These are phyloP conservation scores for Geotrupes spiniger DNA, from an alignment of 2,888 invertebrate species.

Conservation along the genomic window DNA sequence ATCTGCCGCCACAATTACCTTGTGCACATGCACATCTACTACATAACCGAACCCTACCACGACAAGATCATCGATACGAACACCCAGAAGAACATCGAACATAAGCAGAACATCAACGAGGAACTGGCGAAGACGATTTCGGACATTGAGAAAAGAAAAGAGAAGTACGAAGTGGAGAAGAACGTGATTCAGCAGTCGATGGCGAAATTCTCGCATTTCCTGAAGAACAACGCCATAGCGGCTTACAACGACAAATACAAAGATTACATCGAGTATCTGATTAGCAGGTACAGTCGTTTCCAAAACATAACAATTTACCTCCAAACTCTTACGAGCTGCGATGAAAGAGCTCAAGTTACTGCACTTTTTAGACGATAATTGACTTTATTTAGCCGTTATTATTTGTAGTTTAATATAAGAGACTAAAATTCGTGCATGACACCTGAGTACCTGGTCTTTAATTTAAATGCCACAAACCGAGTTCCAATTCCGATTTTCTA, in stretches of 20 bases:
- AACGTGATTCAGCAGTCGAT: conserved; percentile 33
- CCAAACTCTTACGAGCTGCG: no score
- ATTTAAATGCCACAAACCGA: no score
- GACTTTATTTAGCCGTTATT: no score
- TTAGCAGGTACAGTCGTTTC: conserved; percentile 40
- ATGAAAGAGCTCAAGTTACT: no score
- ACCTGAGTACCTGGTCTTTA: no score
- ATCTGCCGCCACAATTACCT: conserved; percentile 36
- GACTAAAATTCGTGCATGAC: no score
- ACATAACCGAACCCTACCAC: conserved; percentile 37
- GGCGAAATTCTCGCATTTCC: conserved; percentile 43
- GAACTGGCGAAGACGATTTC: background rate
- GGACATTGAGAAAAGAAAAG: conserved; percentile 1
- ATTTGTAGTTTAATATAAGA: no score
- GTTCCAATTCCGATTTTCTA: no score
- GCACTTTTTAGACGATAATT: no score
- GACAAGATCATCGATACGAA: conserved; percentile 32
- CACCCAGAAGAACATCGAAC: conserved; percentile 9
- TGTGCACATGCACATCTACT: conserved; percentile 45
- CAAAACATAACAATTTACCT: no score
- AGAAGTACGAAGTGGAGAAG: conserved; percentile 33
- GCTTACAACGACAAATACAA: conserved; percentile 42
- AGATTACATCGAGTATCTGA: conserved; percentile 40
- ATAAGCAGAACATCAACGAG: background rate
- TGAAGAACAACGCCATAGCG: conserved; percentile 41